Evolutionary conservation across 2,797 vertebrate species (phyloP), one percentile per base, ranked within the genome.

Genomic region (Setipinna tenuifilis): DNA sequence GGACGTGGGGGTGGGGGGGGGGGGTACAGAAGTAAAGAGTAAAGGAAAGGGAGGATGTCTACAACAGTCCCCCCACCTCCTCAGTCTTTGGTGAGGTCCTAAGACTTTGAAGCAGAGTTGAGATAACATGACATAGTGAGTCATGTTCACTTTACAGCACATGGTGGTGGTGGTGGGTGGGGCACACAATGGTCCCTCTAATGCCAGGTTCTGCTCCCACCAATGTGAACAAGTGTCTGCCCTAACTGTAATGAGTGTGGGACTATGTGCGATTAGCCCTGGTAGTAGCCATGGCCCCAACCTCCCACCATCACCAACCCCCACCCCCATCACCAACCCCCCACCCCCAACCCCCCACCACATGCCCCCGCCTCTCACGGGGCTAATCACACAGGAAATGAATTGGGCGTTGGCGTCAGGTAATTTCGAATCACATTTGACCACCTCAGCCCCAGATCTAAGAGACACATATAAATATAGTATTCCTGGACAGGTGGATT

Each of bases 371-470:
- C 89, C 90, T 87, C 91, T 88, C 87, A 85, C 82, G 88, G 89
- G 62, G 88, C 93, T 95, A 94, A 95, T 95, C 94, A 93, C 85
- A 88, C 88, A 91, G 93, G 90, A 93, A 94, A 94, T 92, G 92
- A 94, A 94, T 93, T 94, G 91, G 91, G 92, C 94, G 93, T 93
- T 92, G 91, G 89, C 83, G 90, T 85, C 71, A 87, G 92, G 93
- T 94, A 94, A 95, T 95, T 95, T 92, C 90, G 92, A 91, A 92
- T 92, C 90, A 90, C 88, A 92, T 94, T 93, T 94, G 93, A 93
- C 91, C 91, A 92, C 88, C 89, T 86, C 91, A 92, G 92, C 90
- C 90, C 92, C 87, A 92, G 89, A 94, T 93, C 91, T 91, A 91
- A 93, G 90, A 88, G 91, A 91, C 91, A 94, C 91, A 93, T 93